phyloP scores from a whole-genome alignment of 2,113 vertebrate genomes.

The Labeo rohita region DNA sequence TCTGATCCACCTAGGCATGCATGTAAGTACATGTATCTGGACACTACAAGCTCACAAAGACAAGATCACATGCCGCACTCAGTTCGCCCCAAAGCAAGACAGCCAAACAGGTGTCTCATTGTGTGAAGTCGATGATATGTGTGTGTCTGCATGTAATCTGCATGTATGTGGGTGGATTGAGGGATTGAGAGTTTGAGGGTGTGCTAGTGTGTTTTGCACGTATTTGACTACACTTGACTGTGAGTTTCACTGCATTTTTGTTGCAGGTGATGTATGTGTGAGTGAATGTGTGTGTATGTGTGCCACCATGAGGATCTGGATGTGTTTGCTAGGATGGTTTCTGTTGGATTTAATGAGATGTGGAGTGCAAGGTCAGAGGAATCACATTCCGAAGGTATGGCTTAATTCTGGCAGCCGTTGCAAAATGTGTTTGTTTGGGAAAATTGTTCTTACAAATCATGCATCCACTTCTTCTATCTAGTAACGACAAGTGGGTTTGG shows the following conservation, averaged over 20 bases:
- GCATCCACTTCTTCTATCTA: not conserved
- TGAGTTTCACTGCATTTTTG: constrained; percentile 54
- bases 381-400: constrained; percentile 36
- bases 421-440: constrained; percentile 6
- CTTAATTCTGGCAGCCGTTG: constrained; percentile 1
- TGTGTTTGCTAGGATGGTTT: constrained; percentile 67
- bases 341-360: constrained; percentile 65
- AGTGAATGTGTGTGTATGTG: constrained; percentile 62
- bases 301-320: constrained; percentile 69
- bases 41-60: constrained; percentile 15
- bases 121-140: constrained; percentile 1
- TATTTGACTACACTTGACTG: constrained; percentile 28
- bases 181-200: constrained; percentile 24
- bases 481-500: not conserved
- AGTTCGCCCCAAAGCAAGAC: constrained; percentile 1
- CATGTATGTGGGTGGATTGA: constrained; percentile 48
- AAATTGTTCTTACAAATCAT: constrained; percentile 18
- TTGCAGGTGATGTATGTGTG: constrained; percentile 57
- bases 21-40: constrained; percentile 22
- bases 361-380: constrained; percentile 58
- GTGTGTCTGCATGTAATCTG: not conserved
- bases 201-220: not conserved
- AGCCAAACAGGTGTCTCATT: constrained; percentile 46
- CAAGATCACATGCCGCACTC: constrained; percentile 4
- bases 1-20: not conserved